Evolutionary conservation across 2,888 invertebrate genomes (phyloP).

Genomic region (Dyspetes luteomarginatus): DNA sequence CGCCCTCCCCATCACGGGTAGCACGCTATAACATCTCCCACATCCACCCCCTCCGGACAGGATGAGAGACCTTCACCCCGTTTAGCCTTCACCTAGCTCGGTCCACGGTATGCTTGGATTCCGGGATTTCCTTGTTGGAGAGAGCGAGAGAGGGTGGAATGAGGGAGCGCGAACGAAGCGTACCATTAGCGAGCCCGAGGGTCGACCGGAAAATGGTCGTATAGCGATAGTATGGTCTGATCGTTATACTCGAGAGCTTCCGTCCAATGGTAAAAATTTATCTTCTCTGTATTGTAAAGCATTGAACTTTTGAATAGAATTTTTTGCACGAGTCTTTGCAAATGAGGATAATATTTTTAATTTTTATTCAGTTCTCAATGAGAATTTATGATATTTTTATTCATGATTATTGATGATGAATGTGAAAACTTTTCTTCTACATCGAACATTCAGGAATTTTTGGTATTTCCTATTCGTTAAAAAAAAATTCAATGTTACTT

Average conservation of each 20-base stretch:
- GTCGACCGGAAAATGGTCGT: conserved; percentile 59
- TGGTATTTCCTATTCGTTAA: no score
- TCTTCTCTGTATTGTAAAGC: not conserved
- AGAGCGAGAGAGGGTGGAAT: conserved; percentile 24
- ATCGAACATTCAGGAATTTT: no score
- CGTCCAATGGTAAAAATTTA: conserved; percentile 24
- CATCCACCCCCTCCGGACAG: conserved; percentile 63
- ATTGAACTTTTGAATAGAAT: not conserved
- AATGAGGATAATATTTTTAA: no score
- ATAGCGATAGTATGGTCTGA: not conserved
- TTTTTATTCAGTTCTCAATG: no score
- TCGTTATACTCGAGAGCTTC: conserved; percentile 38
- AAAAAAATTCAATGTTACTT: no score
- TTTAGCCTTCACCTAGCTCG: conserved; percentile 83
- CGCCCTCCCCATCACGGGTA: conserved; percentile 59
- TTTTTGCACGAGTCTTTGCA: not conserved
- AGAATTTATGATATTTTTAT: no score
- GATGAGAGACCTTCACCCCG: conserved; percentile 83
- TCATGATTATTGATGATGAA: no score
- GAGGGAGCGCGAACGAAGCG: conserved; percentile 50
- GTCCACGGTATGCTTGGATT: conserved; percentile 75
- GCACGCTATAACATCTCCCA: conserved; percentile 57
- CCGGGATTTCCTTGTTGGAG: conserved; percentile 74
- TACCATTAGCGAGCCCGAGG: conserved; percentile 62
- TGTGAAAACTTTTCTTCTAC: no score